Conservation (phyloP, 92 coral and sea anemone species). For the Meandrina meandrites region DNA sequence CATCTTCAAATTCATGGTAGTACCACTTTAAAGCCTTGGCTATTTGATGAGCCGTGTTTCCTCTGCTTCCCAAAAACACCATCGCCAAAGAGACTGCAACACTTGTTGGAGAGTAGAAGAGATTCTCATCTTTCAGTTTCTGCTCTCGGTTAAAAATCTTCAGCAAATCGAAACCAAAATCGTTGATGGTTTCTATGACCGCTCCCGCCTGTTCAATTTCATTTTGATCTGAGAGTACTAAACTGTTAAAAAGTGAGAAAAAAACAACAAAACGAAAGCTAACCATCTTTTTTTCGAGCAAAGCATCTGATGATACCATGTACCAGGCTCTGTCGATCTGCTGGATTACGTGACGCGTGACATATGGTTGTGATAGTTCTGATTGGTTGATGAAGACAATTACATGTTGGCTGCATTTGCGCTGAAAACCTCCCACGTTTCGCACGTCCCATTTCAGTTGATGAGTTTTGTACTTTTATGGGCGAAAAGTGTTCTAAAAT, state of each 20-base stretch:
- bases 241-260: not conserved
- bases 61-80: conserved; percentile 81
- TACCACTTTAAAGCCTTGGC: conserved; percentile 74
- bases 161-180: conserved; percentile 61
- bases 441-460: too few species aligned
- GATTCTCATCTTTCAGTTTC: conserved; percentile 39
- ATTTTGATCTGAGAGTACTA: conserved; percentile 4
- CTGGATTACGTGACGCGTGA: conserved; percentile 19
- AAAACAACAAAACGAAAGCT: not conserved
- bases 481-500: too few species aligned
- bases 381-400: conserved; percentile 18
- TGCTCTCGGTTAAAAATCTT: conserved; percentile 27
- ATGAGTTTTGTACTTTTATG: too few species aligned
- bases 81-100: conserved; percentile 79
- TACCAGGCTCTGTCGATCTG: not conserved
- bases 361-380: not conserved
- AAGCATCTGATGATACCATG: too few species aligned
- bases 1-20: conserved; percentile 51
- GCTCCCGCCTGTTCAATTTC: not conserved
- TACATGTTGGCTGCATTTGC: not conserved
- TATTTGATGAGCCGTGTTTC: conserved; percentile 77
- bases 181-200: conserved; percentile 30
- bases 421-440: not conserved
- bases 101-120: conserved; percentile 90
- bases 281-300: not conserved